Base-by-base conservation (phyloP, 2,113 vertebrate genomes). In the Glaucidium brasilianum region DNA sequence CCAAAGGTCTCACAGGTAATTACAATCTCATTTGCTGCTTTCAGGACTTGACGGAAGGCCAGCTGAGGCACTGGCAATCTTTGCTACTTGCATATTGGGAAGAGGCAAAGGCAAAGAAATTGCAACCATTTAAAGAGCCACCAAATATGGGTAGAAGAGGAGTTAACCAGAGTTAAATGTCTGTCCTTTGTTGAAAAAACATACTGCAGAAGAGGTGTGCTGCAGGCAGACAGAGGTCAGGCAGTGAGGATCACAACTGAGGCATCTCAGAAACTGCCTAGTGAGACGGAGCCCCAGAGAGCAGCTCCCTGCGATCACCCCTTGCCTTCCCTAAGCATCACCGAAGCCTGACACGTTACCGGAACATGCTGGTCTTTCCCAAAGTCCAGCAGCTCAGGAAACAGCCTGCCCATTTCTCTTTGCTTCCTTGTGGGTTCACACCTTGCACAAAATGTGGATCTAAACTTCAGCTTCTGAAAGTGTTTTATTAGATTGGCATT, bases 311-410 rank as follows among this genome's bases (percentile, higher is more conserved):
- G 37, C 32, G 3, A 5, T 19, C 1, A 1, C 10, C 27, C 13
- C 11, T 50, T 5, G 1, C 18, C 47, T 74, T 15, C 34, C 60
- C 16, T 10, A 23, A 60, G 14, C 20, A 8, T 27, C 87, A 16
- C 50, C 58, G 16, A 25, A 34, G n/a, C 43, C 39, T 52, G 52
- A 13, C 2, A 2, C 17, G 0, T n/a, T 39, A 10, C 21, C 2
- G 4, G 63, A 75, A 56, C 30, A 0, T 6, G 4, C 8, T 26
- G n/a, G 9, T 43, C 34, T 29, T 60, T 39, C 0, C 1, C 2
- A 3, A 78, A 29, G 19, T 32, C 64, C 9, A 3, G 58, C 21
- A 72, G 60, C 53, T 78, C 53, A 32, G 50, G 7, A 80, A 86
- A 30, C 13, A 58, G 26, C 20, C 23, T 19, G 43, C 7, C 30